A percentile compares a stretch with the other conserved stretches of the same genome.
These are phyloP conservation scores for Cassiopea andromeda DNA, from an alignment of 30 jellyfish, hydroid and myxozoan genomes.

Conservation along the genomic window DNA sequence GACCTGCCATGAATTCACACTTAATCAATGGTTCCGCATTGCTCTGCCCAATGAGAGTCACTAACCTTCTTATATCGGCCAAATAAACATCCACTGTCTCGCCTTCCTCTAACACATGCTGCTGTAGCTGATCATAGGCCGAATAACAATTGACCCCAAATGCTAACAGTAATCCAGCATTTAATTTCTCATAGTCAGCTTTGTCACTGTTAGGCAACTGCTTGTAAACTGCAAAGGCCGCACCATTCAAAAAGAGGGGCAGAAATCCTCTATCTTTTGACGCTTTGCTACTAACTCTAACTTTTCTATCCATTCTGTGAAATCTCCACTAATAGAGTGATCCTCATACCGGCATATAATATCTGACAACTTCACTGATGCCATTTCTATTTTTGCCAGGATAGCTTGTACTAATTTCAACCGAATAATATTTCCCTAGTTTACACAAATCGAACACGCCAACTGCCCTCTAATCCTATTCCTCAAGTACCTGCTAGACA, in stretches of 20 bases:
- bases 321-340: conserved; percentile 7
- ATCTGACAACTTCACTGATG: conserved; percentile 16
- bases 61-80: neutral
- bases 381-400: conserved; percentile 4
- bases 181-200: neutral
- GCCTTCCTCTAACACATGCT: conserved; percentile 11
- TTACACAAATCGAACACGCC: conserved; percentile 15
- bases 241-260: neutral
- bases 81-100: conserved; percentile 32
- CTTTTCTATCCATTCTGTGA: conserved; percentile 13
- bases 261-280: neutral
- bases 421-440: neutral
- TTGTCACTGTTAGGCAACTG: neutral
- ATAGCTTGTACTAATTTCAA: neutral
- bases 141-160: neutral
- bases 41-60: neutral
- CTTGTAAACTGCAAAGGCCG: neutral
- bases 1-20: neutral
- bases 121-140: conserved; percentile 8
- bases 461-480: conserved; percentile 12
- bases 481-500: conserved; percentile 13
- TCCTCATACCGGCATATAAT: conserved; percentile 25
- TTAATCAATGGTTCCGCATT: neutral
- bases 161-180: neutral
- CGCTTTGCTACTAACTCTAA: conserved; percentile 8